These are phyloP conservation scores for Madoqua kirkii DNA, from an alignment of 2,113 vertebrate species.

Conservation along the genomic window DNA sequence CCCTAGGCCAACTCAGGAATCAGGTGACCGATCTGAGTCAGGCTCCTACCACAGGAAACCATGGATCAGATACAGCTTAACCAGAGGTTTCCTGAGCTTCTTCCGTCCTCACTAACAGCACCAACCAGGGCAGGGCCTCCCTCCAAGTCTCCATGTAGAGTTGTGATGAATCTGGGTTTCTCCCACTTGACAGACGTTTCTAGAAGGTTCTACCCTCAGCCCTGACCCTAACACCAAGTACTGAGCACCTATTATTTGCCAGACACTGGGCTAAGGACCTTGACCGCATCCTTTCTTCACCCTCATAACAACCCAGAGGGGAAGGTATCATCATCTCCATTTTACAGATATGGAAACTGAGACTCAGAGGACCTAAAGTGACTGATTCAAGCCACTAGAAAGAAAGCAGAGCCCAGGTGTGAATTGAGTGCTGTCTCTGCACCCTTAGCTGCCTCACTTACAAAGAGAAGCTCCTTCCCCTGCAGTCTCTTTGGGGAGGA, in stretches of 20 bases:
- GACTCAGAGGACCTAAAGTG: not conserved
- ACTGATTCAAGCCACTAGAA: not conserved
- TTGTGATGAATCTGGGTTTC: not conserved
- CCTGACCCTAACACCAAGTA: not conserved
- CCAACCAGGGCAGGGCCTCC: not conserved
- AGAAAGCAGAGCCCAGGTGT: not conserved
- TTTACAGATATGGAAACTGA: not conserved
- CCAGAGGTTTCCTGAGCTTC: not conserved
- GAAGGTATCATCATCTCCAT: not conserved
- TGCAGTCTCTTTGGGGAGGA: not conserved
- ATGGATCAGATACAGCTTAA: not conserved
- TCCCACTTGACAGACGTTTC: not conserved
- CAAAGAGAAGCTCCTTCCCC: not conserved
- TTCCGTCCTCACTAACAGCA: not conserved
- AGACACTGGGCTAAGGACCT: not conserved
- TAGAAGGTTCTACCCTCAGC: not conserved
- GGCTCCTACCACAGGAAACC: slow-evolving; percentile 39
- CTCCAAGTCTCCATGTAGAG: not conserved
- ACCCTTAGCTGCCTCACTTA: not conserved
- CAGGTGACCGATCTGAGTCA: slow-evolving; percentile 43
- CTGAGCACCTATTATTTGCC: not conserved
- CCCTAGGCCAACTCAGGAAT: not conserved
- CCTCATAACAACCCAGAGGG: not conserved
- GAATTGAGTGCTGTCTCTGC: not conserved
- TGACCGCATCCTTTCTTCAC: not conserved